Evolutionary conservation across 37 sponge, comb jelly and placozoan species (phyloP), one percentile per base, ranked within the genome.

Genomic region (Tethya wilhelma): DNA sequence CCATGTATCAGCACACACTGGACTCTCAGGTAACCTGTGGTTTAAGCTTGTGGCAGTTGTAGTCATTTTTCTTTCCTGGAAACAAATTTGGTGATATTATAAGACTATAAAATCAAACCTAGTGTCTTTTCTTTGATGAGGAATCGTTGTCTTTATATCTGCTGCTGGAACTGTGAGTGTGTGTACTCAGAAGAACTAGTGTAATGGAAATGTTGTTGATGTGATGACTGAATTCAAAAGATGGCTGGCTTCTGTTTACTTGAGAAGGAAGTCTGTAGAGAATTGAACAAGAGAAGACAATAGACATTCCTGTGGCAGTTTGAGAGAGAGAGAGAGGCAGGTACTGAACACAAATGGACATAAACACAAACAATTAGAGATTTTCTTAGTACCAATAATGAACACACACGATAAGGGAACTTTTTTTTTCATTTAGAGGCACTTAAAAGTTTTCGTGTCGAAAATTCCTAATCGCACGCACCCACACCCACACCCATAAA

Each of bases 1-100:
- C 83, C 83, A 83, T 12, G 82, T 71, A 8, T 59, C 56, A 23
- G 55, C n/a, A n/a, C n/a, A n/a, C 73, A 7, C n/a, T n/a, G n/a
- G n/a, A n/a, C n/a, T 69, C 41, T 42, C 69, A 4, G 66, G 66
- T 22, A 72, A 22, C n/a, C 74, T 44, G 31, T 74, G 59, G 9
- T 58, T 58, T 3, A 9, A 7, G 9, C 59, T 58, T 23, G 59
- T 56, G 32, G 45, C 38, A 56, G 74, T 28, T 38, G 74, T 58
- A 17, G 74, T 74, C 74, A 74, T 74, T 55, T 68, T 5, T 2
- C 33, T n/a, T 58, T 4, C 17, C 2, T n/a, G n/a, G n/a, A n/a
- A n/a, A n/a, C n/a, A n/a, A n/a, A n/a, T n/a, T n/a, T n/a, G n/a
- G n/a, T n/a, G n/a, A n/a, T n/a, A 4, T 58, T n/a, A 58, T 14